Percentiles rank a stretch among this genome's conserved stretches.
phyloP scores from a whole-genome alignment of 2,797 vertebrate species.

The Avahi laniger region DNA sequence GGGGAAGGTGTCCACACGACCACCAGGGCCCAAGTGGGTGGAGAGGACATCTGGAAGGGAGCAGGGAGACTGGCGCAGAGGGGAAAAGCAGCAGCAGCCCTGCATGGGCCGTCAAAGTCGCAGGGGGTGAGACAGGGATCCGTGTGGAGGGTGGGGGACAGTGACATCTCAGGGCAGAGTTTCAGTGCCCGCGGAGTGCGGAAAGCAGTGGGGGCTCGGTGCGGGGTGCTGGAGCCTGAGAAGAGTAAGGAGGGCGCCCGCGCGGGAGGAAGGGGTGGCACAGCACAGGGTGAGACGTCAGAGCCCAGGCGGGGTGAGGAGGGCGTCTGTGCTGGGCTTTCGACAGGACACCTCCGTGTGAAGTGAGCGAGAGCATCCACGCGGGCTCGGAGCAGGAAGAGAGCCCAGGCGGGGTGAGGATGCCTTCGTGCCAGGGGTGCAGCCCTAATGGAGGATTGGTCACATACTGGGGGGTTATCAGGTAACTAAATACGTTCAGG shows the following conservation, averaged over 20 bases:
- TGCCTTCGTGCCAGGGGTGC: accelerated
- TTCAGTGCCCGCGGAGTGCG: background rate
- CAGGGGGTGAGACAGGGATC: background rate
- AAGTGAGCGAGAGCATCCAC: background rate
- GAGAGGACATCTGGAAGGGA: background rate
- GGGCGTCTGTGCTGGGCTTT: background rate
- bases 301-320: background rate
- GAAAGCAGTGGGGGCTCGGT: no score
- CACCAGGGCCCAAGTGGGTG: background rate
- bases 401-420: background rate
- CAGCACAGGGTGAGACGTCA: background rate
- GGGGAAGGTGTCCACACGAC: background rate
- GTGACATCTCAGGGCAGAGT: background rate
- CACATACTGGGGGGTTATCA: background rate
- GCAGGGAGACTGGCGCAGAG: background rate
- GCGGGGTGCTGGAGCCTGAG: background rate
- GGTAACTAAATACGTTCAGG: background rate
- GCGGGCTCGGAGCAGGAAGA: background rate
- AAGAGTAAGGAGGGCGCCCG: background rate
- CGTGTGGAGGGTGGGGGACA: background rate
- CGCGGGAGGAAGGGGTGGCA: background rate
- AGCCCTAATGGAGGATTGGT: background rate
- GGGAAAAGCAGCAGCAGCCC: background rate
- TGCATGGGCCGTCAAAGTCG: background rate
- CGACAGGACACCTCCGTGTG: background rate